A percentile compares a stretch with the other conserved stretches of the same genome.
Conservation (phyloP, 2,888 invertebrate genomes). For the Drosophila lutescens region DNA sequence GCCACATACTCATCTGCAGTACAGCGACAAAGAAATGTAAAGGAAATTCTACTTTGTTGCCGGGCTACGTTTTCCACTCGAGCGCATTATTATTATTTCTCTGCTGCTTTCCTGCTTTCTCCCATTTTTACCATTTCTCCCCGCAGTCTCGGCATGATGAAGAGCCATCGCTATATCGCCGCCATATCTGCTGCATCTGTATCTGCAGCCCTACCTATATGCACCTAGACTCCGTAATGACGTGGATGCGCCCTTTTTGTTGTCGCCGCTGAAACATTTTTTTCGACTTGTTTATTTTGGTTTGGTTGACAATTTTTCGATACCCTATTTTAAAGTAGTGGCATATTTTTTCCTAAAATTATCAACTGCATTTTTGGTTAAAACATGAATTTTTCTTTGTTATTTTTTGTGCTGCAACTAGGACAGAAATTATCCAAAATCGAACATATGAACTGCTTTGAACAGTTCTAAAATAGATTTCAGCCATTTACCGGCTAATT, state of each 20-base stretch:
- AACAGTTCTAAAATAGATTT: no score
- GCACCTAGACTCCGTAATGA: conserved; percentile 53
- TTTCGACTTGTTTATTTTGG: neutral
- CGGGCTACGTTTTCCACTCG: conserved; percentile 68
- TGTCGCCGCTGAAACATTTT: neutral
- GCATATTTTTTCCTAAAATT: no score
- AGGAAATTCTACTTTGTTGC: conserved; percentile 58
- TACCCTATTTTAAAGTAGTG: neutral
- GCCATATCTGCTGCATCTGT: conserved; percentile 6
- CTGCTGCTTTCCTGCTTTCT: conserved; percentile 17
- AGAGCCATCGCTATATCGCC: conserved; percentile 27
- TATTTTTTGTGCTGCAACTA: no score
- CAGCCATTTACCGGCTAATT: no score
- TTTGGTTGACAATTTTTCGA: neutral
- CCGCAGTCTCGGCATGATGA: conserved; percentile 26
- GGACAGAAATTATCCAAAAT: no score
- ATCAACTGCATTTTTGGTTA: no score
- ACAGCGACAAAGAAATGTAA: conserved; percentile 31
- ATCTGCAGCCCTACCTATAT: conserved; percentile 18
- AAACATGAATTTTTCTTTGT: no score
- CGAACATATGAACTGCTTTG: no score
- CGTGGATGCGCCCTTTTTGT: conserved; percentile 49
- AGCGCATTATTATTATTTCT: conserved; percentile 67
- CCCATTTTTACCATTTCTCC: neutral
- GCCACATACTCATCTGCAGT: conserved; percentile 11